Conservation (phyloP, 2,113 vertebrate species). For the Macquaria ambigua region DNA sequence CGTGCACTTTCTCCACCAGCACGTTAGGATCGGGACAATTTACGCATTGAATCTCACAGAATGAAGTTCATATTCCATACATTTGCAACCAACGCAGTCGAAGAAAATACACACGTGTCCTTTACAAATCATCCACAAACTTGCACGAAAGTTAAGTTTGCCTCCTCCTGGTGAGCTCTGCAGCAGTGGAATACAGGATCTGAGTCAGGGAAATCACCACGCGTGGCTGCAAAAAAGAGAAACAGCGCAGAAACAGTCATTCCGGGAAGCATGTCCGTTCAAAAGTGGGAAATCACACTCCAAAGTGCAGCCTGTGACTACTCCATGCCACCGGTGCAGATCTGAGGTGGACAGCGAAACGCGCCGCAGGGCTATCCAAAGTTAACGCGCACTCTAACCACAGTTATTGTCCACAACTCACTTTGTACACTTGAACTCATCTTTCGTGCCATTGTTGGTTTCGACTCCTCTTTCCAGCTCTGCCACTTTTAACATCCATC, state of each 20-base stretch:
- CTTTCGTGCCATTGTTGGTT: conserved; percentile 26
- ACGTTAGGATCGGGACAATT: conserved; percentile 47
- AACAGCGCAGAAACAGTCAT: conserved; percentile 14
- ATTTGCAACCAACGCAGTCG: not conserved
- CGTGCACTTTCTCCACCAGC: conserved; percentile 63
- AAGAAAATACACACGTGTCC: not conserved
- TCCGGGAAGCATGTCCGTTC: conserved; percentile 45
- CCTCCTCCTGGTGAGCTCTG: conserved; percentile 24
- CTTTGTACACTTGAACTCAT: conserved; percentile 21
- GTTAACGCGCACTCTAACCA: conserved; percentile 38
- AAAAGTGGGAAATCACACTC: not conserved
- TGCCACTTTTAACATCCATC: conserved; percentile 4
- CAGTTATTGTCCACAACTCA: conserved; percentile 30
- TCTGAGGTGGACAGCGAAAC: not conserved
- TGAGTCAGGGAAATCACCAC: conserved; percentile 42
- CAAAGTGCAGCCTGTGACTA: not conserved
- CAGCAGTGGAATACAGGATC: conserved; percentile 18
- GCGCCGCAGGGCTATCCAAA: conserved; percentile 31
- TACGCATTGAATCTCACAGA: not conserved
- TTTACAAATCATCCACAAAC: conserved; percentile 9
- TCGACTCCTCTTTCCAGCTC: not conserved
- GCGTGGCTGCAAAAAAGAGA: conserved; percentile 35
- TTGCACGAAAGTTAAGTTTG: not conserved
- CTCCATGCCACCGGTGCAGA: conserved; percentile 22
- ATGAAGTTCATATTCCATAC: not conserved